Evolutionary conservation across 2,113 vertebrate genomes (phyloP).

Genomic region (Paracanthobrama guichenoti): DNA sequence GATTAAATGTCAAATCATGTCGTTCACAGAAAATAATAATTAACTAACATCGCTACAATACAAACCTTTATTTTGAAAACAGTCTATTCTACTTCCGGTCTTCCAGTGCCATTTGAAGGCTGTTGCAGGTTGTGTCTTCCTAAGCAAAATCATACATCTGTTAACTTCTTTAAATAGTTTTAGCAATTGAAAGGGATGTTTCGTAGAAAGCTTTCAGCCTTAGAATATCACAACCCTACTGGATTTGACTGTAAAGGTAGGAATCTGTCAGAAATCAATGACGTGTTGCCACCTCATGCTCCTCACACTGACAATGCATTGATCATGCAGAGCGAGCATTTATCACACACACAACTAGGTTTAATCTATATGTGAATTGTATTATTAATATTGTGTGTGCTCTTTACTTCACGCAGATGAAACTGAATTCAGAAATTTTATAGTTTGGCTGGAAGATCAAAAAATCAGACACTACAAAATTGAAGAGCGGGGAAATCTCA

Average conservation of each 20-base stretch:
- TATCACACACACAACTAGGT: too few relatives aligned
- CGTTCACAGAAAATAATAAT: too few relatives aligned
- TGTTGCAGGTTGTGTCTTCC: neutral
- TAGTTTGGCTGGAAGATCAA: slow-evolving; percentile 99
- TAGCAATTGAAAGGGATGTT: slow-evolving; percentile 76
- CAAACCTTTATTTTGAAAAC: slow-evolving; percentile 29
- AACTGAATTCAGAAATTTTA: slow-evolving; percentile 94
- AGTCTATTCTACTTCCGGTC: neutral
- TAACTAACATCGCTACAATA: neutral
- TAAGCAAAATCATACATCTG: neutral
- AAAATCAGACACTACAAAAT: slow-evolving; percentile 98
- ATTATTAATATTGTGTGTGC: neutral
- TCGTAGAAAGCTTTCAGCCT: slow-evolving; percentile 86
- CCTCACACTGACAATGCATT: neutral
- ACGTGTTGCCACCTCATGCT: slow-evolving; percentile 26
- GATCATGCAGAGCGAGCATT: too few relatives aligned
- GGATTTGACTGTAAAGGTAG: slow-evolving; percentile 88
- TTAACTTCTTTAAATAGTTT: neutral
- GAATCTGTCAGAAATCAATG: neutral
- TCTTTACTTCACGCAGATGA: slow-evolving; percentile 80
- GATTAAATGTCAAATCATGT: neutral
- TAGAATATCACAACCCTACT: slow-evolving; percentile 90
- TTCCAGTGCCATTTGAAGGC: neutral
- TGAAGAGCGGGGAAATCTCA: slow-evolving; percentile 91
- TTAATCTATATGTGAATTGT: neutral